Percentiles rank a stretch among this genome's conserved stretches.
Evolutionary conservation across 1,140 invertebrate genomes (phyloP).

Genomic region (Apis mellifera): Amel_HAv3.1 CM009935.2:13081501-13082000

Average conservation of each 20-base stretch:
- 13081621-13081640: too few relatives aligned
- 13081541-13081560: neutral
- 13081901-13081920: neutral
- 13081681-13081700: too few relatives aligned
- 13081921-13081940: neutral
- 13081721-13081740: neutral
- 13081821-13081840: neutral
- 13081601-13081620: neutral
- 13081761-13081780: neutral
- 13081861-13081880: neutral
- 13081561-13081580: neutral
- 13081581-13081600: neutral
- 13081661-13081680: too few relatives aligned
- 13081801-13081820: neutral
- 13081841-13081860: neutral
- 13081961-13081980: neutral
- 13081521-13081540: neutral
- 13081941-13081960: neutral
- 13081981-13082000: neutral
- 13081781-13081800: neutral
- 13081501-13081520: constrained; percentile 76
- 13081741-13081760: neutral
- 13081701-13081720: too few relatives aligned
- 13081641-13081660: too few relatives aligned
- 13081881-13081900: neutral